A percentile compares a stretch with the other conserved stretches of the same genome.
Conservation (phyloP, 2,888 invertebrate genomes). For the Himalopsyche kuldschensis region DNA sequence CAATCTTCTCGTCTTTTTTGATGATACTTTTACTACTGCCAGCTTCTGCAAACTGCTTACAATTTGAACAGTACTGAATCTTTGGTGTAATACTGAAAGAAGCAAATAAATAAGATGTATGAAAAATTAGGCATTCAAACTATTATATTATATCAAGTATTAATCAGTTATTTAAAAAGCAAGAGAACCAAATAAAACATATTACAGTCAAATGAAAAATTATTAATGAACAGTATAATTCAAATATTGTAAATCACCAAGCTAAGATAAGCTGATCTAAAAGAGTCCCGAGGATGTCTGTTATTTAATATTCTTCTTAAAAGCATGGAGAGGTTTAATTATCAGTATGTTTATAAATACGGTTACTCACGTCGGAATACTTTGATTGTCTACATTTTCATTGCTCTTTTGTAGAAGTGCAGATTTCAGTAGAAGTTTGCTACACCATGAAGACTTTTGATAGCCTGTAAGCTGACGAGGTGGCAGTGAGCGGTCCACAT, state of each 20-base stretch:
- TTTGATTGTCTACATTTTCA: not conserved
- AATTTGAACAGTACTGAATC: not conserved
- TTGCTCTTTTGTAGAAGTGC: not conserved
- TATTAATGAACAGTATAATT: no score
- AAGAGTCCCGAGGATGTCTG: no score
- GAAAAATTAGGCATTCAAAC: no score
- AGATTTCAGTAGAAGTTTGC: conserved; percentile 18
- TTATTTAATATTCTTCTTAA: no score
- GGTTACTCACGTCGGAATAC: not conserved
- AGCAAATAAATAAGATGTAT: not conserved
- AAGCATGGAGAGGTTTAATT: no score
- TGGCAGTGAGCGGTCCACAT: conserved; percentile 30
- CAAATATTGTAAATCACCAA: not conserved
- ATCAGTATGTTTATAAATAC: no score
- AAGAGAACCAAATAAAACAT: no score
- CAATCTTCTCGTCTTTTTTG: not conserved
- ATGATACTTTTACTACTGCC: not conserved
- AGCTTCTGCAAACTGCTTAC: not conserved
- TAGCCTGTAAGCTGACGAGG: conserved; percentile 1
- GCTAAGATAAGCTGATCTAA: not conserved
- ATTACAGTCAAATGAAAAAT: no score
- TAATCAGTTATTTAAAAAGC: no score
- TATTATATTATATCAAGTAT: no score
- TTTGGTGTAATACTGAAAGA: not conserved
- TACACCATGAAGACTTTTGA: conserved; percentile 24